Conservation (phyloP, 2,888 invertebrate species). For the Lochmaea crataegi region DNA sequence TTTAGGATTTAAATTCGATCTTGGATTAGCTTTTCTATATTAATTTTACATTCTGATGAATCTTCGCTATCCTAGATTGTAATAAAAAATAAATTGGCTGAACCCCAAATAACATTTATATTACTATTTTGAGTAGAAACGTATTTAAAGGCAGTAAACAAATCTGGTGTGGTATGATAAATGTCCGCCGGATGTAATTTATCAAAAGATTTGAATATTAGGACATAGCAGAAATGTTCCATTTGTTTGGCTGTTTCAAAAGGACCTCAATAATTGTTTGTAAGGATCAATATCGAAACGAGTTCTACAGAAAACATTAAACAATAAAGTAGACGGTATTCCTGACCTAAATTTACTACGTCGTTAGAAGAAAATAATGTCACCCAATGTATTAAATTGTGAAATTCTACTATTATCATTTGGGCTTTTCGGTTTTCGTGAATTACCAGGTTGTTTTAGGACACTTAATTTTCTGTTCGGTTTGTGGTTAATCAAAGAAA, state of each 20-base stretch:
- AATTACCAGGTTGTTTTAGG: too few species aligned
- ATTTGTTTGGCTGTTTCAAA: slow-evolving; percentile 17
- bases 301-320: not conserved
- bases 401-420: not conserved
- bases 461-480: too few species aligned
- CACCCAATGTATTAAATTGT: not conserved
- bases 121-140: not conserved
- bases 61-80: not conserved
- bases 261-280: not conserved
- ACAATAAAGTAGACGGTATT: not conserved
- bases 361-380: not conserved
- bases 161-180: slow-evolving; percentile 21
- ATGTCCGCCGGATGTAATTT: slow-evolving; percentile 10
- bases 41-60: not conserved
- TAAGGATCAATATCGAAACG: not conserved
- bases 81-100: slow-evolving; percentile 7
- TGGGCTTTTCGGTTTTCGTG: too few species aligned
- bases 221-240: slow-evolving; percentile 3
- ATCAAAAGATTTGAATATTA: slow-evolving; percentile 20
- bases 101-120: not conserved
- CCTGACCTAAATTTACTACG: not conserved
- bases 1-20: not conserved
- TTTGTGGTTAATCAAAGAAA: too few species aligned
- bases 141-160: slow-evolving; percentile 15
- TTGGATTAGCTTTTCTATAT: not conserved